Conservation (phyloP, 2,888 invertebrate species). For the Leptinotarsa rubiginosa region DNA sequence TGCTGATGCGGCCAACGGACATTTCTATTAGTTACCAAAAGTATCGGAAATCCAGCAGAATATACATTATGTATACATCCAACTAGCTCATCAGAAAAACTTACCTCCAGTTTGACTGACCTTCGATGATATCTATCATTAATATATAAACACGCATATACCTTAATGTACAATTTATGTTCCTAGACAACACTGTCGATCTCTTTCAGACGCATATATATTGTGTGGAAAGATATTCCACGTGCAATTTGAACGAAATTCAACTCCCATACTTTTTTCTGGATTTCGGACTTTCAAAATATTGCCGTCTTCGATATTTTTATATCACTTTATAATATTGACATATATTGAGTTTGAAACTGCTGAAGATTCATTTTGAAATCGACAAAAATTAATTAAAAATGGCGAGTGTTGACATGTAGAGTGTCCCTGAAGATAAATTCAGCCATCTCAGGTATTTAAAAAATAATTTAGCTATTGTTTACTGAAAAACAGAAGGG, state of each 20-base stretch:
- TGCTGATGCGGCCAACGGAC: background rate
- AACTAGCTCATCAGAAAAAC: background rate
- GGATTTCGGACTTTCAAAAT: background rate
- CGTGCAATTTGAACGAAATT: background rate
- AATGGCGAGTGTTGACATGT: background rate
- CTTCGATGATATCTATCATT: background rate
- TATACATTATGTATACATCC: background rate
- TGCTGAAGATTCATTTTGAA: background rate
- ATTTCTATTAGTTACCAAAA: background rate
- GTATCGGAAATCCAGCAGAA: conserved; percentile 1
- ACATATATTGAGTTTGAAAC: no score
- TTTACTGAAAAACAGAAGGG: background rate
- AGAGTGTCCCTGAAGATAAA: background rate
- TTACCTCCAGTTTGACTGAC: background rate
- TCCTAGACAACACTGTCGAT: background rate
- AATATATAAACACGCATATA: background rate
- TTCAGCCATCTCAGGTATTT: background rate
- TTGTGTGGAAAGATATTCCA: background rate
- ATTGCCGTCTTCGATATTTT: no score
- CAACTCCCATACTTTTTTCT: background rate
- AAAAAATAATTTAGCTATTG: background rate
- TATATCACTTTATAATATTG: no score
- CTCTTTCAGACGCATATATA: background rate
- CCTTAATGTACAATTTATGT: conserved; percentile 1
- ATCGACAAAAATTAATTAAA: background rate